phyloP scores from a whole-genome alignment of 2,113 vertebrate genomes.

The Macroglossus sobrinus region DNA sequence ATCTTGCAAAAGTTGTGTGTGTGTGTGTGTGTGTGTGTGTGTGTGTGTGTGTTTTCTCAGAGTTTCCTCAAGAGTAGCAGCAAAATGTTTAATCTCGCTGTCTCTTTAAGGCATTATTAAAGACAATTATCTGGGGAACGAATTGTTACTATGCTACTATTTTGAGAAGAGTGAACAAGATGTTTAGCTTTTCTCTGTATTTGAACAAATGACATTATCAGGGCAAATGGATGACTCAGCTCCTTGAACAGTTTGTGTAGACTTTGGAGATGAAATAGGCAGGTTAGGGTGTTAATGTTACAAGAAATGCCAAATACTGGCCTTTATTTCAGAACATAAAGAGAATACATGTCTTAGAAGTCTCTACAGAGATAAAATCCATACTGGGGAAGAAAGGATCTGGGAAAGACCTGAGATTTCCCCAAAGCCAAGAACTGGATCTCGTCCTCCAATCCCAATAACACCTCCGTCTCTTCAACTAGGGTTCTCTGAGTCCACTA shows the following conservation, averaged over 20 bases:
- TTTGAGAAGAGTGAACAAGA: conserved; percentile 35
- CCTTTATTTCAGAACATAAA: neutral
- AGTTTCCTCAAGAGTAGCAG: neutral
- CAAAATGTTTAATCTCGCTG: neutral
- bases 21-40: too few relatives aligned
- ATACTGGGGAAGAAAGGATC: neutral
- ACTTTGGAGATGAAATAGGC: neutral
- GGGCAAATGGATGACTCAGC: neutral
- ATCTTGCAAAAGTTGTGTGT: neutral
- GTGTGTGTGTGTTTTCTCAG: neutral
- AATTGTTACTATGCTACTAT: neutral
- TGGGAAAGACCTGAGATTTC: neutral
- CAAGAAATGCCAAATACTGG: neutral
- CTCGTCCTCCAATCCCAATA: neutral
- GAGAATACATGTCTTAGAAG: neutral
- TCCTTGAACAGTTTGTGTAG: neutral
- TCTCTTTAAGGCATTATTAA: conserved; percentile 40
- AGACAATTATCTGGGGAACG: neutral
- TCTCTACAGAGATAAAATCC: neutral
- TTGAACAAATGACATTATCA: neutral
- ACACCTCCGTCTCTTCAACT: neutral
- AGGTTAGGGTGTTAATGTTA: neutral
- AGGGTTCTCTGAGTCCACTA: neutral
- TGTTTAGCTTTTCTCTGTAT: neutral
- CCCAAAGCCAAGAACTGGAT: neutral